A percentile compares a stretch with the other conserved stretches of the same genome.
These are phyloP conservation scores for Jordanella pulchra DNA, from an alignment of 2,797 vertebrate species.

Conservation along the genomic window DNA sequence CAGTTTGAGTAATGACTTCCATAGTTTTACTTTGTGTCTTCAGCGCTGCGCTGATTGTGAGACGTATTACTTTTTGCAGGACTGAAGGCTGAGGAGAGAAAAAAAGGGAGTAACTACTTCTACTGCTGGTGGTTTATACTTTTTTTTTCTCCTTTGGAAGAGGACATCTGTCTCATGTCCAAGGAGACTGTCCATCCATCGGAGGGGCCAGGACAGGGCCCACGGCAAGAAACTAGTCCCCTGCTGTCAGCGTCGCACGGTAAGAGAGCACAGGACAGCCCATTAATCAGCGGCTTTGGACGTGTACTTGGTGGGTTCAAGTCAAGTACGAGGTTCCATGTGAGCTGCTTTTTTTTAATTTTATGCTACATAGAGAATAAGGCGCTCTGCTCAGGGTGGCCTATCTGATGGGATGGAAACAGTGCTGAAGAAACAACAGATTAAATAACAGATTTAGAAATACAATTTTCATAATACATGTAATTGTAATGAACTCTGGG, in stretches of 20 bases:
- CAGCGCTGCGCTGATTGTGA: slow-evolving; percentile 35
- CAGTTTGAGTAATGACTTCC: slow-evolving; percentile 25
- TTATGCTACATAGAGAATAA: background rate
- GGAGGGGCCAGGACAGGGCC: slow-evolving; percentile 80
- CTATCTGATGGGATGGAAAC: background rate
- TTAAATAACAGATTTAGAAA: background rate
- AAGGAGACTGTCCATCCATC: slow-evolving; percentile 83
- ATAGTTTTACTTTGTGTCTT: slow-evolving; percentile 35
- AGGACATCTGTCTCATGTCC: slow-evolving; percentile 91
- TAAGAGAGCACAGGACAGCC: slow-evolving; percentile 47
- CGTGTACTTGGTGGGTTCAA: background rate
- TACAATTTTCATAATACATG: background rate
- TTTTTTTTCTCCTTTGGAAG: slow-evolving; percentile 27
- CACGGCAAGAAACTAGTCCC: slow-evolving; percentile 71
- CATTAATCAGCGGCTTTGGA: background rate
- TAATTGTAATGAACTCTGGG: background rate
- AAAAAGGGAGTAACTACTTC: slow-evolving; percentile 52
- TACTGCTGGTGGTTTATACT: slow-evolving; percentile 19
- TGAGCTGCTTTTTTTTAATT: background rate
- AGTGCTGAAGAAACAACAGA: background rate
- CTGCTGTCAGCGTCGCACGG: slow-evolving; percentile 70
- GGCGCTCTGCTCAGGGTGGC: background rate
- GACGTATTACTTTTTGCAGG: slow-evolving; percentile 58
- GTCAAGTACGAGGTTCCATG: background rate
- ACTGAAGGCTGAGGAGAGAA: slow-evolving; percentile 62